Percentiles rank a stretch among this genome's conserved stretches.
Conservation (phyloP, 53 echinoderm and acorn worm genomes). For the Hippasteria phrygiana region DNA sequence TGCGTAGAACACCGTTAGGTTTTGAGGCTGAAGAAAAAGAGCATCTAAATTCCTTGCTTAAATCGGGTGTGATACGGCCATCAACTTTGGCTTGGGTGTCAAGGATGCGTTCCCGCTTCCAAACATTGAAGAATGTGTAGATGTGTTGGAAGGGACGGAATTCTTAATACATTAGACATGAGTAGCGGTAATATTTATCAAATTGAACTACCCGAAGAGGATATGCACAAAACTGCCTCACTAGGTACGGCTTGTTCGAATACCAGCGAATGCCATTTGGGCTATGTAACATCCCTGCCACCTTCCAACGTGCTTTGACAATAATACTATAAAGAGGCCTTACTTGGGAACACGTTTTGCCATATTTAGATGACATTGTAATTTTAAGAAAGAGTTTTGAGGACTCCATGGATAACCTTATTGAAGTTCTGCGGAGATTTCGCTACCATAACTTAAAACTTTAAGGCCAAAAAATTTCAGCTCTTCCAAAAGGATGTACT, state of each 20-base stretch:
- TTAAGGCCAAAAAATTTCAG: constrained; percentile 52
- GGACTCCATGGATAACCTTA: constrained; percentile 53
- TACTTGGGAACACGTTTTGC: constrained; percentile 59
- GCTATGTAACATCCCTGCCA: constrained; percentile 59
- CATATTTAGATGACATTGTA: constrained; percentile 68
- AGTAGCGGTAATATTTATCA: constrained; percentile 70
- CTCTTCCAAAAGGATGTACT: constrained; percentile 53
- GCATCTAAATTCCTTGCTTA: constrained; percentile 17
- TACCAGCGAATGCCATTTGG: constrained; percentile 43
- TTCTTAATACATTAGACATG: constrained; percentile 68
- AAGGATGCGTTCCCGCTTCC: constrained; percentile 80
- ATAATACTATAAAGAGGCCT: constrained; percentile 11
- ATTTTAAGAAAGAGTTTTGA: constrained; percentile 60
- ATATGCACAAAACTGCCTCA: constrained; percentile 70
- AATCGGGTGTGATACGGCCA: constrained; percentile 34
- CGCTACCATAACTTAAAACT: constrained; percentile 35
- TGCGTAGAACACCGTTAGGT: constrained; percentile 13
- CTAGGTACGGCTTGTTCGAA: constrained; percentile 28
- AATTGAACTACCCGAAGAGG: constrained; percentile 48
- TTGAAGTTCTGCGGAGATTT: constrained; percentile 35
- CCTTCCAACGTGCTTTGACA: constrained; percentile 9
- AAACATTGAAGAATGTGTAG: constrained; percentile 74
- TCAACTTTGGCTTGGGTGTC: constrained; percentile 11
- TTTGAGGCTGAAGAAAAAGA: constrained; percentile 42
- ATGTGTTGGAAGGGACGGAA: constrained; percentile 59